Evolutionary conservation across 1,140 invertebrate species (phyloP), one percentile per base, ranked within the genome.

Genomic region (Megathymus violae): DNA sequence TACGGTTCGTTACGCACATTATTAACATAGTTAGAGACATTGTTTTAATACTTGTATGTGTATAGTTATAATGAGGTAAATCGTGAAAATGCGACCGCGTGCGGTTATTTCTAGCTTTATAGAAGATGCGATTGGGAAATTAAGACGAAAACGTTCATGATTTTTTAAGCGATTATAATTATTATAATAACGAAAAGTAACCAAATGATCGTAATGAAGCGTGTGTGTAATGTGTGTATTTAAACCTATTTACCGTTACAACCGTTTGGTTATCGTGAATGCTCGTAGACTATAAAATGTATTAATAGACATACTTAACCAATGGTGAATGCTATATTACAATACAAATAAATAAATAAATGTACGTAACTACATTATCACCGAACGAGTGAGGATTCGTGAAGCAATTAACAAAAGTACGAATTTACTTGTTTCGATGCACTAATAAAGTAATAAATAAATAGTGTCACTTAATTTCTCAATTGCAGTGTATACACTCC

Each of bases 41-140:
- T 65, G 74, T 76, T 82, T 78, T 78, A 74, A 80, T 74, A 76
- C 75, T 78, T 79, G 76, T 76, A 80, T 74, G 76, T 82, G 74
- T 77, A 81, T 82, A 82, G 74, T 58, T 71, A 56, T 77, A 79
- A 74, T 69, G 25, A 44, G 11, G 38, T 56, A 47, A 47, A 59
- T 59, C 54, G 27, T 59, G n/a, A n/a, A 58, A 58, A 47, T 59
- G 54, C 43, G 54, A 59, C 43, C 54, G 43, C 43, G 54, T 47
- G 41, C 44, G 43, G 54, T 44, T 58, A 70, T 74, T 67, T 65
- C 64, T 69, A 70, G 66, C 70, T 74, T 66, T 60, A 71, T 59
- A 51, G 25, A 15, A 31, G 16, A 43, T 44, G 52, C 62, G 62
- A 56, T 51, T 56, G 62, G 17, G 52, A 48, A 43, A 43, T 62